These are phyloP conservation scores for Tromatobia lineatoria DNA, from an alignment of 2,888 invertebrate genomes.

Conservation along the genomic window DNA sequence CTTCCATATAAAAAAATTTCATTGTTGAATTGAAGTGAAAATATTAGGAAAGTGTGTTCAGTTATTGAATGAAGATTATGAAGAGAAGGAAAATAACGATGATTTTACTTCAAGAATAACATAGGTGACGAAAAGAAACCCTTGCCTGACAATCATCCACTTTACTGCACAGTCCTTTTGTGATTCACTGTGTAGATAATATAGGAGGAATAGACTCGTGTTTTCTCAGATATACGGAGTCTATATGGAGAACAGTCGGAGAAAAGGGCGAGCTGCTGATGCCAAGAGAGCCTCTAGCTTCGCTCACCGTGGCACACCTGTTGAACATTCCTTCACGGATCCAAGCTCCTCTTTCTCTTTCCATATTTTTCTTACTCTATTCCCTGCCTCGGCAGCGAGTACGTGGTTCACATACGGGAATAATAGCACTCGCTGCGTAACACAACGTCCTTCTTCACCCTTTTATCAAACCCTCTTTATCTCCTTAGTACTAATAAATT, in stretches of 20 bases:
- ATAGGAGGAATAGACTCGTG: constrained; percentile 7
- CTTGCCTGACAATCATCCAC: background rate
- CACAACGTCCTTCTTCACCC: background rate
- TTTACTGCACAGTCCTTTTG: background rate
- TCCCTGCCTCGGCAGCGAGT: constrained; percentile 44
- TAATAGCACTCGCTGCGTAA: constrained; percentile 33
- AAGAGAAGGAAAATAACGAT: background rate
- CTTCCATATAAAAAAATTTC: background rate
- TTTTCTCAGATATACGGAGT: constrained; percentile 20
- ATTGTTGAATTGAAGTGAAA: background rate
- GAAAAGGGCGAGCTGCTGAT: constrained; percentile 58
- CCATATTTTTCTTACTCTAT: constrained; percentile 54
- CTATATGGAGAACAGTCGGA: constrained; percentile 20
- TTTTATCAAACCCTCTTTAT: background rate
- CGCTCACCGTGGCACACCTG: constrained; percentile 79
- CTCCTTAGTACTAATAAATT: background rate
- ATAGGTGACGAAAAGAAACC: background rate
- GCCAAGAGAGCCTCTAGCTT: constrained; percentile 53
- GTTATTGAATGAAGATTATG: background rate
- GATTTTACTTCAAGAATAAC: background rate
- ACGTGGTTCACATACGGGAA: constrained; percentile 56
- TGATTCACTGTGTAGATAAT: background rate
- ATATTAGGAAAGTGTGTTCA: background rate
- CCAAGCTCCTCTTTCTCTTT: constrained; percentile 70
- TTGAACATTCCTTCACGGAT: constrained; percentile 82